Conservation (phyloP, 1,140 invertebrate genomes). For the Camponotus vicinus region DNA sequence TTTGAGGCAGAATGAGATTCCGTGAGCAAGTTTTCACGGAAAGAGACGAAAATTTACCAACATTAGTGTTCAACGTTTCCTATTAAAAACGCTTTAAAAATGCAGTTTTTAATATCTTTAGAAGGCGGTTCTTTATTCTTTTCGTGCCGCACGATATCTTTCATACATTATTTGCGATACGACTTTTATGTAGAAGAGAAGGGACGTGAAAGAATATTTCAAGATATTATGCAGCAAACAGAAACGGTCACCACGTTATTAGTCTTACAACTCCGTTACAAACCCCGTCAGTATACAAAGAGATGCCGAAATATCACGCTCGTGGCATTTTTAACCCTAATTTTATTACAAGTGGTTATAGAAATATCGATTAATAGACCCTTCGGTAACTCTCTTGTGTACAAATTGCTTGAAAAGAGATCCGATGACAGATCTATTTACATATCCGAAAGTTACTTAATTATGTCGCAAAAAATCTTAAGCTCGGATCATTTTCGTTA, state of each 20-base stretch:
- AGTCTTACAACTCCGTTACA: not conserved
- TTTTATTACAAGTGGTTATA: not conserved
- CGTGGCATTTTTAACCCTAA: not conserved
- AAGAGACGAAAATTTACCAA: not conserved
- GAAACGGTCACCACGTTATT: not conserved
- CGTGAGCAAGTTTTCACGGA: not conserved
- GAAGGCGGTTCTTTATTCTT: slow-evolving; percentile 8
- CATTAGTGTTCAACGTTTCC: not conserved
- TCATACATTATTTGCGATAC: slow-evolving; percentile 2
- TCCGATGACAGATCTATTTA: no score
- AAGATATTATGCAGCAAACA: slow-evolving; percentile 17
- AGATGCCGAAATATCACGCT: not conserved
- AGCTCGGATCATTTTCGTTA: not conserved
- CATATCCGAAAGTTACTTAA: not conserved
- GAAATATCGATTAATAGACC: not conserved
- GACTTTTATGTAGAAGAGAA: not conserved
- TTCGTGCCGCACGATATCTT: not conserved
- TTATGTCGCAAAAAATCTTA: not conserved
- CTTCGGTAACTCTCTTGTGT: not conserved
- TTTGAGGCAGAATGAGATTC: not conserved
- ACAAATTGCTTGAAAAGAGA: not conserved
- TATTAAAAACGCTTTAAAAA: not conserved
- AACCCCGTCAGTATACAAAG: not conserved
- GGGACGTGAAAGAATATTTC: not conserved
- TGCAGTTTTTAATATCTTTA: slow-evolving; percentile 11